Conservation (phyloP, 2,113 vertebrate species). For the Sinocyclocheilus grahami region DNA sequence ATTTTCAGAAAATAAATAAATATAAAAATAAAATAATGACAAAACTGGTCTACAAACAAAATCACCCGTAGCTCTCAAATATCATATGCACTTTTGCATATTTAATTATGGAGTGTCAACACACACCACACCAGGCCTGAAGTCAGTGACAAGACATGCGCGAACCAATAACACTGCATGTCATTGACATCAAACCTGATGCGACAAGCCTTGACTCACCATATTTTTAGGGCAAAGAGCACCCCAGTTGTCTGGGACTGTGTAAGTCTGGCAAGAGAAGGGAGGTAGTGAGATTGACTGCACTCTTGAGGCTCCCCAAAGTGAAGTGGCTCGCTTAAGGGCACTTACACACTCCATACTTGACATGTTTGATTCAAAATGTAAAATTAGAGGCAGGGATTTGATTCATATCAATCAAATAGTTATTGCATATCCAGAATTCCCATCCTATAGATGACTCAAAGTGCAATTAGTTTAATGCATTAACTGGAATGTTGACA, state of each 20-base stretch:
- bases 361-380: background rate
- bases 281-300: background rate
- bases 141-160: background rate
- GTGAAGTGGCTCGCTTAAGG: constrained; percentile 5
- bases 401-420: constrained; percentile 15
- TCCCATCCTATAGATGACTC: background rate
- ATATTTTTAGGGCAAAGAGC: background rate
- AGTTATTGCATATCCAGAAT: background rate
- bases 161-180: background rate
- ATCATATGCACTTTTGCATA: background rate
- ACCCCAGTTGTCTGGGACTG: background rate
- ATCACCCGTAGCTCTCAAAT: background rate
- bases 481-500: constrained; percentile 27
- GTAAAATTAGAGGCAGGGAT: background rate
- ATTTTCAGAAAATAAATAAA: background rate
- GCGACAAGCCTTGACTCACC: background rate
- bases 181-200: background rate
- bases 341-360: background rate
- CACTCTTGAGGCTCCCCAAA: background rate
- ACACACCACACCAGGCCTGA: background rate
- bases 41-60: background rate
- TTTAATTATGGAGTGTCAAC: background rate
- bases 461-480: constrained; percentile 17
- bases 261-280: background rate
- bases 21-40: too few relatives aligned